These are phyloP conservation scores for Paragorgia papillata DNA, from an alignment of 92 coral and sea anemone genomes.

Conservation along the genomic window DNA sequence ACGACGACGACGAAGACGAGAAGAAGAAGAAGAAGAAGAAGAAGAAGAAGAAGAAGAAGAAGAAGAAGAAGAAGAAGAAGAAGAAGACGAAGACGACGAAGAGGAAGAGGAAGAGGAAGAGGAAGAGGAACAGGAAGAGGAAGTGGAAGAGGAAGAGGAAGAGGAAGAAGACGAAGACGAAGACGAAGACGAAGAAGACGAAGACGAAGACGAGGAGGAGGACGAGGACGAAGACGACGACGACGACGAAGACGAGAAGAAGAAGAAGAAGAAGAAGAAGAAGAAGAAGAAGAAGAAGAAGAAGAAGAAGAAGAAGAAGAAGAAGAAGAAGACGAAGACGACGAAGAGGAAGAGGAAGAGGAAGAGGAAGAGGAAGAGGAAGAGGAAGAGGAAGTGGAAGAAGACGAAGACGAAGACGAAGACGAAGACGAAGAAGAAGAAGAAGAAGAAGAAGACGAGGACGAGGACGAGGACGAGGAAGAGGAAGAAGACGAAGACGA, in stretches of 20 bases:
- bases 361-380: background rate
- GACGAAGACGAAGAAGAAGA: background rate
- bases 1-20: background rate
- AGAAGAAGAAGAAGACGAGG: background rate
- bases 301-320: background rate
- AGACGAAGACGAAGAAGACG: too few species aligned
- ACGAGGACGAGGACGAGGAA: background rate
- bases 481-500: background rate
- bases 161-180: too few species aligned
- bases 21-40: background rate
- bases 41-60: background rate
- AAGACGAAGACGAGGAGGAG: background rate
- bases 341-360: background rate
- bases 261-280: background rate
- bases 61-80: background rate
- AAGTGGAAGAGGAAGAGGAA: too few species aligned
- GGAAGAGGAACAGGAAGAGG: background rate
- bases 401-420: background rate
- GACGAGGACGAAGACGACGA: background rate
- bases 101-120: background rate
- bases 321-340: background rate
- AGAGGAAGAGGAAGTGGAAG: background rate
- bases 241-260: background rate
- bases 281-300: background rate
- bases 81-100: background rate